phyloP scores from a whole-genome alignment of 2,888 invertebrate species.

The Chaitophorus viminalis region DNA sequence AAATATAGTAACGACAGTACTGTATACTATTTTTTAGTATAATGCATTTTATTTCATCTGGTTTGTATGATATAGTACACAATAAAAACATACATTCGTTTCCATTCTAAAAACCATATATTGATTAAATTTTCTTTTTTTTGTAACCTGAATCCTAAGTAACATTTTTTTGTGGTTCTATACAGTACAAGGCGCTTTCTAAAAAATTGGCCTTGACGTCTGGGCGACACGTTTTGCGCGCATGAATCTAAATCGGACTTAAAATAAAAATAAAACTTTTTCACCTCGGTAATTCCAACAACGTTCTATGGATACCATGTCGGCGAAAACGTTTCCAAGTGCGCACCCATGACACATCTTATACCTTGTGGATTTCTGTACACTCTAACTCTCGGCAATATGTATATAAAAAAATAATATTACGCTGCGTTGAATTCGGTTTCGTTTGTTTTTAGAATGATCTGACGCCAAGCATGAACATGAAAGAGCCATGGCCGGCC shows the following conservation, averaged over 20 bases:
- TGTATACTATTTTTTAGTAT: background rate
- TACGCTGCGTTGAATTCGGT: background rate
- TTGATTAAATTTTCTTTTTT: background rate
- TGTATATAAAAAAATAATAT: no score
- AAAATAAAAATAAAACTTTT: background rate
- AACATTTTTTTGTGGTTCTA: background rate
- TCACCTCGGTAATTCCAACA: background rate
- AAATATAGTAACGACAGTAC: background rate
- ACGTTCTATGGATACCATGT: background rate
- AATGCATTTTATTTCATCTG: background rate
- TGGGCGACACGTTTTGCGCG: background rate
- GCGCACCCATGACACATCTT: no score
- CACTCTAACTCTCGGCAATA: no score
- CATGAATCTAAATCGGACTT: background rate
- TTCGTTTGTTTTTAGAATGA: slow-evolving; percentile 47
- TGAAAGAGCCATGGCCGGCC: slow-evolving; percentile 53
- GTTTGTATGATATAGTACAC: background rate
- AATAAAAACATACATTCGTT: background rate
- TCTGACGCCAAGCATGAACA: slow-evolving; percentile 48
- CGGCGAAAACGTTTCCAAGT: background rate
- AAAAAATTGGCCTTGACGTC: slow-evolving; percentile 5
- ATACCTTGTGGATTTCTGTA: no score
- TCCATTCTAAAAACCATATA: background rate
- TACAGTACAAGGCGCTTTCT: background rate
- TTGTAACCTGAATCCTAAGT: slow-evolving; percentile 20